Conservation (phyloP, 2,797 vertebrate species). For the Micrastur ruficollis region DNA sequence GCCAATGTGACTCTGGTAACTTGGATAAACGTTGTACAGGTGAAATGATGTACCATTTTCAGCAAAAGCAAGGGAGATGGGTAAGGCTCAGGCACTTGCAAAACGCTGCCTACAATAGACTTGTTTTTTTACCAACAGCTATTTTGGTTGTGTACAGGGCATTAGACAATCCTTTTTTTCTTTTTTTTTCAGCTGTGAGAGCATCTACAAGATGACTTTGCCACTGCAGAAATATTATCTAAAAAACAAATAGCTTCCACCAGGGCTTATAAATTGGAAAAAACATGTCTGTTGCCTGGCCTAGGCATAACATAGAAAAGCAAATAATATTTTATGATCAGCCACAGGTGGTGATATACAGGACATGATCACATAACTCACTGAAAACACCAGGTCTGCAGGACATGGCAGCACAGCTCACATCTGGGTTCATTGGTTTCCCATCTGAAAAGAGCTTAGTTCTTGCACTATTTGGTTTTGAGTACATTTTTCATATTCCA, state of each 20-base stretch:
- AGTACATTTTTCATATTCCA: neutral
- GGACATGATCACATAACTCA: neutral
- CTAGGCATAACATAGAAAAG: neutral
- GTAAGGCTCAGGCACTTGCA: neutral
- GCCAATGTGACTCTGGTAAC: neutral
- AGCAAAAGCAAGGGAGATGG: neutral
- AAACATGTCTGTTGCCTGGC: neutral
- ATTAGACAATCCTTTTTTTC: neutral
- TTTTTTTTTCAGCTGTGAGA: neutral
- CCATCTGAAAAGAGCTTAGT: neutral
- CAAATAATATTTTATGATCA: neutral
- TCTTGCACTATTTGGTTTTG: neutral
- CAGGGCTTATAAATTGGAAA: neutral
- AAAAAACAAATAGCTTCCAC: neutral
- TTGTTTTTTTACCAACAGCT: neutral
- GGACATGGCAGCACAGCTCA: neutral
- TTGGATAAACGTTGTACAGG: neutral
- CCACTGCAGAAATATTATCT: neutral
- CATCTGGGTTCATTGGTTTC: neutral
- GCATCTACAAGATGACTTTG: neutral
- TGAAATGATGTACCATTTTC: neutral
- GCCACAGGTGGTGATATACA: neutral
- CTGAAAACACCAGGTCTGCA: neutral
- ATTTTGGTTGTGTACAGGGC: neutral
- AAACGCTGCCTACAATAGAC: neutral